Base-by-base conservation (phyloP, 2,888 invertebrate genomes). In the Gandaritis pyraliata region DNA sequence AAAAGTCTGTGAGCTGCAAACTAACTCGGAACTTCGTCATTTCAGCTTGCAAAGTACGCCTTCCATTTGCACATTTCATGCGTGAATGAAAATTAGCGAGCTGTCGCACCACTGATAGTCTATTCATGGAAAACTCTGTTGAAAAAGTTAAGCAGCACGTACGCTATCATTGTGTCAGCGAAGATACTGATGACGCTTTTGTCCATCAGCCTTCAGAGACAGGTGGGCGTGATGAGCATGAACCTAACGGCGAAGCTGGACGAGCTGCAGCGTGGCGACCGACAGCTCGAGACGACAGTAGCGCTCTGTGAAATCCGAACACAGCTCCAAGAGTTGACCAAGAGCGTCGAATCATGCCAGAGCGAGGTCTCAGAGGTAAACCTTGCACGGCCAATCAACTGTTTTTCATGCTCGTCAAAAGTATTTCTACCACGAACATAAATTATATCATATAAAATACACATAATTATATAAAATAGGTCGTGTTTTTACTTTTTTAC, bases 141-240 rank as follows among this genome's bases (percentile, higher is more conserved):
- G 41, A 8, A 38, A 60, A 29, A 50, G 12, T 39, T 50, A 11
- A 39, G 38, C 18, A 1, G 15, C 16, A 18, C 46, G 48, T 58
- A 57, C 41, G 16, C 46, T 29, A 43, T 41, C 15, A 23, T 39
- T 36, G 15, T 47, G n/a, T 11, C 3, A 33, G n/a, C 29, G n/a
- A 50, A 49, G n/a, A 50, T 62, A 54, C 51, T 72, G 57, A 72
- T 65, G 56, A 69, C 56, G 61, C 6, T 69, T 68, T 63, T 72
- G 63, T 74, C 74, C 77, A 78, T 76, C 93, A 98, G 97, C 95
- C 96, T 98, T 94, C 97, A 98, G 95, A 96, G 97, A 95, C 97
- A 98, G 96, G 97, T 98, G 95, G 96, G 97, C 95, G 97, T 97
- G 94, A 98, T 98, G 98, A 97, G 97, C 94, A 97, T 97, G 96